Base-by-base conservation (phyloP, 2,113 vertebrate genomes). In the Aspidoscelis tigris region DNA sequence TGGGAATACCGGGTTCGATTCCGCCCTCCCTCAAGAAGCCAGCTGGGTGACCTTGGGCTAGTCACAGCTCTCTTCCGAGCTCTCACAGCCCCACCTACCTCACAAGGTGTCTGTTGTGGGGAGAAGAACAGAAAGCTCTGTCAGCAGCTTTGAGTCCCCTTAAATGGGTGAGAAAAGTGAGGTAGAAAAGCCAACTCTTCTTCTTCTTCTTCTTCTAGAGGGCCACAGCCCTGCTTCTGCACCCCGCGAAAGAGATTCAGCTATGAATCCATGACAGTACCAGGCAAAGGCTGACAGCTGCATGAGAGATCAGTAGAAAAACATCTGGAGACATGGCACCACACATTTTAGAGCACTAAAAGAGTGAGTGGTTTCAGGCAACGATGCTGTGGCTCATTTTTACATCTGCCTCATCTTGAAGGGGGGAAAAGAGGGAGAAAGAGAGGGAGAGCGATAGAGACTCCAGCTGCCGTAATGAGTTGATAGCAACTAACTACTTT, bases 401-500 rank as follows among this genome's bases (percentile, higher is more conserved):
- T 88, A 84, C 79, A 84, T 90, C 84, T 90, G 89, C 43, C 81
- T 69, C 7, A 43, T 86, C 77, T 4, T 50, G 41, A 72, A 86
- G 84, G 33, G 76, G 14, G 7, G 76, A 72, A 76, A 86, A 82
- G 14, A 72, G 14, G 14, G 70, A 66, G 65, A 66, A 75, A 33
- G 18, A 61, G 58, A 16, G 58, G 14, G 55, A 58, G 55, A 61
- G 58, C 14, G 58, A 18, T 12, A 0, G 1, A 83, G 83, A 79
- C 64, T 83, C n/a, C 22, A 86, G 82, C 82, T 93, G n/a, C 82
- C 74, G 47, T 77, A 90, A 86, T 83, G 82, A 84, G 88, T 85
- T 75, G 4, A 69, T 71, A 88, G 81, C 83, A 82, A 88, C 88
- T 89, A 90, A 90, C 91, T 90, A 87, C 72, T 18, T 88, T 93